phyloP scores from a whole-genome alignment of 2,888 invertebrate species.

The Bursaphelenchus okinawaensis region DNA sequence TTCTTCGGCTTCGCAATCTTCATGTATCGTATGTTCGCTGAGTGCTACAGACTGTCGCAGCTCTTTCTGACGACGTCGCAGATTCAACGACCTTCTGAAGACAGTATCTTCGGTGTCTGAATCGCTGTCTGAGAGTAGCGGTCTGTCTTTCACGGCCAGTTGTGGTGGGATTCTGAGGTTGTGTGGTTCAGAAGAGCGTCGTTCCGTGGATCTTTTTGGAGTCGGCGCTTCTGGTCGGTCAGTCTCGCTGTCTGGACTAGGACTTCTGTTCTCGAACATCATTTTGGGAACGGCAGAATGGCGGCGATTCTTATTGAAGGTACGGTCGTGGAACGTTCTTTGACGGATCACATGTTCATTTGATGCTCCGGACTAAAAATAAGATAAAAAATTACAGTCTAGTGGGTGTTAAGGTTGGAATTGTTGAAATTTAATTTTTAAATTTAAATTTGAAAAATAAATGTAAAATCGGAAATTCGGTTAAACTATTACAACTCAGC shows the following conservation, averaged over 20 bases:
- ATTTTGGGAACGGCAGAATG: not conserved
- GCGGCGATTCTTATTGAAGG: not conserved
- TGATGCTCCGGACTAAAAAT: not conserved
- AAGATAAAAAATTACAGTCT: too few species aligned
- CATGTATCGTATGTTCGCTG: conserved; percentile 4
- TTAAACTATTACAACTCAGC: too few species aligned
- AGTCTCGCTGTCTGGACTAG: not conserved
- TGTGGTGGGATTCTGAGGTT: conserved; percentile 1
- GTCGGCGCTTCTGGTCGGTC: not conserved
- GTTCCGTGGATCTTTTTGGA: not conserved
- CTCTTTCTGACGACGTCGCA: not conserved
- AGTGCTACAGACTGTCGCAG: not conserved
- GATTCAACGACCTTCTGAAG: not conserved
- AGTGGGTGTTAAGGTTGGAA: not conserved
- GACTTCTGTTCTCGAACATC: not conserved
- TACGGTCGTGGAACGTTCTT: conserved; percentile 4
- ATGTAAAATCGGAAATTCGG: too few species aligned
- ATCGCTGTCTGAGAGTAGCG: not conserved
- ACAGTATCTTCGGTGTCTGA: not conserved
- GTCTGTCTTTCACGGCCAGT: not conserved
- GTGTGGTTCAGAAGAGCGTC: conserved; percentile 14
- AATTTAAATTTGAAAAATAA: not conserved
- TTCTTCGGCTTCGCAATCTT: conserved; percentile 5
- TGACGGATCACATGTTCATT: conserved; percentile 6
- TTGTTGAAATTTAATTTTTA: not conserved